Conservation (phyloP, 2,113 vertebrate species). For the Limnothrissa miodon region DNA sequence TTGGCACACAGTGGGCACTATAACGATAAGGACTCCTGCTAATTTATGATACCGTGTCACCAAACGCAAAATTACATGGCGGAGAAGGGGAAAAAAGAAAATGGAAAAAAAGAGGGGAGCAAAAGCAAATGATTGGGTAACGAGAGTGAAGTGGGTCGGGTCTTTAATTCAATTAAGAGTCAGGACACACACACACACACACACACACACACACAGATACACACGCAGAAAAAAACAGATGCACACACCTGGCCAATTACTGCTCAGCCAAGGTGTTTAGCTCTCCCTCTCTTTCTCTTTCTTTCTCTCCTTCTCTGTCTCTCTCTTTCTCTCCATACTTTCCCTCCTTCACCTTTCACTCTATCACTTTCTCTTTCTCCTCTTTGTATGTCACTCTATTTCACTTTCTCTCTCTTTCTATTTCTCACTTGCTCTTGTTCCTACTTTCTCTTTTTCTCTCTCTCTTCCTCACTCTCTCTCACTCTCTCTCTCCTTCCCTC, state of each 20-base stretch:
- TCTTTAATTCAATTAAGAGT: constrained; percentile 99
- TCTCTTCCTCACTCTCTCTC: neutral
- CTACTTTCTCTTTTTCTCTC: neutral
- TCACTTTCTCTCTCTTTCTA: neutral
- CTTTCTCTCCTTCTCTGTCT: neutral
- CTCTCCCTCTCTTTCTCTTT: neutral
- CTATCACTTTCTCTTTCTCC: neutral
- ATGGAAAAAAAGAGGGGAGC: constrained; percentile 55
- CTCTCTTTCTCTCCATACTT: neutral
- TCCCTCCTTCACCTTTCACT: neutral
- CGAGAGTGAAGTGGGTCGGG: constrained; percentile 83
- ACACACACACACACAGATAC: no score
- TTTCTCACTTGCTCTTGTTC: neutral
- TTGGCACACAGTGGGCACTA: constrained; percentile 66
- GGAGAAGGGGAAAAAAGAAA: constrained; percentile 72
- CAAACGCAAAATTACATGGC: constrained; percentile 77
- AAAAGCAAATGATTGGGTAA: constrained; percentile 86
- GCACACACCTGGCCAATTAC: constrained; percentile 90
- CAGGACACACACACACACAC: constrained; percentile 65
- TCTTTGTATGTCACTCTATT: neutral
- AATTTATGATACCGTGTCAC: constrained; percentile 73
- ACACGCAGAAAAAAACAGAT: constrained; percentile 40
- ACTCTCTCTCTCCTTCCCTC: constrained; percentile 51
- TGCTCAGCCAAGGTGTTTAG: constrained; percentile 85
- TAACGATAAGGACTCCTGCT: constrained; percentile 59